These are phyloP conservation scores for Nicator chloris DNA, from an alignment of 2,113 vertebrate species.

Conservation along the genomic window DNA sequence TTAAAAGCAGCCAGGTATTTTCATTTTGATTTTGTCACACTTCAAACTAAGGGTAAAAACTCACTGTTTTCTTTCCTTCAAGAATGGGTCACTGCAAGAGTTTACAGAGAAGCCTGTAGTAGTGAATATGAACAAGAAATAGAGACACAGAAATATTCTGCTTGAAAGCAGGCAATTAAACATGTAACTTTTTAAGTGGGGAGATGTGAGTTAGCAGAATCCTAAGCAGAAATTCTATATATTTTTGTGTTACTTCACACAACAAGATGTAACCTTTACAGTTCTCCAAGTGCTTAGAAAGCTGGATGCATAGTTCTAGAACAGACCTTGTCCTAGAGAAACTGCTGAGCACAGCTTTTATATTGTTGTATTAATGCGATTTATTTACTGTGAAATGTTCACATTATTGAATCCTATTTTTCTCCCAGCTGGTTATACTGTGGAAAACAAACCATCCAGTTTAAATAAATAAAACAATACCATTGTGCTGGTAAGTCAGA, in stretches of 20 bases:
- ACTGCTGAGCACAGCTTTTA: conserved; percentile 32
- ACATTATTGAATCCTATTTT: conserved; percentile 32
- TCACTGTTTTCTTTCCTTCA: neutral
- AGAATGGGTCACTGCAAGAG: neutral
- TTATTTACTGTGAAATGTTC: conserved; percentile 62
- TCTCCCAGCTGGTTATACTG: neutral
- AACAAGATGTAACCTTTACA: neutral
- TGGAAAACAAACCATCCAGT: conserved; percentile 20
- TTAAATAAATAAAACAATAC: conserved; percentile 33
- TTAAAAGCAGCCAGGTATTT: conserved; percentile 43
- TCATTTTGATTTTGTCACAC: neutral
- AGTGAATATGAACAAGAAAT: neutral
- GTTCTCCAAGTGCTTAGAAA: neutral
- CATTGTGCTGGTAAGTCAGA: neutral
- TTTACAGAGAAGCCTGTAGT: neutral
- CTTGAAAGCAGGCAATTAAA: neutral
- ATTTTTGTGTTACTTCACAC: neutral
- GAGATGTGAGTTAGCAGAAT: neutral
- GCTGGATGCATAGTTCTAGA: neutral
- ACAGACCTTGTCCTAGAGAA: conserved; percentile 31
- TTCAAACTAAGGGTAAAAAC: neutral
- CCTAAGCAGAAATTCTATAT: neutral
- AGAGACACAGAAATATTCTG: neutral
- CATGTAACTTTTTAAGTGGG: neutral
- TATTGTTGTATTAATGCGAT: conserved; percentile 49